These are phyloP conservation scores for Petrocephalus microphthalmus DNA, from an alignment of 2,113 vertebrate genomes.

Conservation along the genomic window DNA sequence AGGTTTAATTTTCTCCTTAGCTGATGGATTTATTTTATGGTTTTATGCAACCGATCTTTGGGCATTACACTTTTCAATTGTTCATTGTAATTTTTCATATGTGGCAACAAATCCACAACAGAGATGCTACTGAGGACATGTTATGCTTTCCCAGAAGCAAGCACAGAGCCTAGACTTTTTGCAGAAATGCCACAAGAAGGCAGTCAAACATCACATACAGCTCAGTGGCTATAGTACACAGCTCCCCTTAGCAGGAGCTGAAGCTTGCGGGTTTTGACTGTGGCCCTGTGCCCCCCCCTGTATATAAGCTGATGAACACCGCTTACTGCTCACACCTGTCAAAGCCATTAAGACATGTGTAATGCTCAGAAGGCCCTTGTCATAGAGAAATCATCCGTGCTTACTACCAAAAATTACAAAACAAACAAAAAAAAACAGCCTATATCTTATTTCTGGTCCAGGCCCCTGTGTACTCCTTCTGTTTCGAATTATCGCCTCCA, in stretches of 20 bases:
- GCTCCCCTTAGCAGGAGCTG: background rate
- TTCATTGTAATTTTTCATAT: background rate
- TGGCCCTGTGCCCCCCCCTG: background rate
- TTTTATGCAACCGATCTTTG: background rate
- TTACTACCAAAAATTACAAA: background rate
- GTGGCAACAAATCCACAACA: background rate
- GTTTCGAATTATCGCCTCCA: constrained; percentile 13
- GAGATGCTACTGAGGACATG: background rate
- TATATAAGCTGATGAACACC: background rate
- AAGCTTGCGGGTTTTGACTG: background rate
- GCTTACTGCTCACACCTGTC: background rate
- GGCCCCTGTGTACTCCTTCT: background rate
- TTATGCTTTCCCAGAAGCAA: background rate
- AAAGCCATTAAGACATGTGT: background rate
- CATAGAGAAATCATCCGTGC: background rate
- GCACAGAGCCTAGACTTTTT: background rate
- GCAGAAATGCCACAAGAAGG: constrained; percentile 12
- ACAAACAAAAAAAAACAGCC: background rate
- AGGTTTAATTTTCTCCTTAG: background rate
- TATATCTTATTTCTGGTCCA: background rate
- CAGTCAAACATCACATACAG: background rate
- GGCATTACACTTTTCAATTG: background rate
- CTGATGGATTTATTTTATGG: background rate
- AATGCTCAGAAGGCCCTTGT: background rate
- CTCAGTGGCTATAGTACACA: background rate